These are phyloP conservation scores for Zaprionus camerounensis DNA, from an alignment of 1,140 invertebrate species.

Conservation along the genomic window DNA sequence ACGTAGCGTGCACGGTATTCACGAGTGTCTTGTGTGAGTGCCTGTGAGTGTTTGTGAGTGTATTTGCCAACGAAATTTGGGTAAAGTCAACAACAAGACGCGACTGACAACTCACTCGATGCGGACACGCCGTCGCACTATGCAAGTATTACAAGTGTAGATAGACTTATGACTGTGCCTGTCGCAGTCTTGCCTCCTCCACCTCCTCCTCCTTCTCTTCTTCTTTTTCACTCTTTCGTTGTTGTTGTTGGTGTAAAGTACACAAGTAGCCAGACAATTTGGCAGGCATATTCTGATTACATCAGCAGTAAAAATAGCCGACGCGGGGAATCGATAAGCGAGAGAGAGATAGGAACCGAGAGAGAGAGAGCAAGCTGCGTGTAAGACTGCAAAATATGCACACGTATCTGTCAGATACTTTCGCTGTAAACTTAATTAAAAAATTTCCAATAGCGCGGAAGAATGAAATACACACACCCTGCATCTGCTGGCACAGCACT, in stretches of 20 bases:
- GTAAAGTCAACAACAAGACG: constrained; percentile 30
- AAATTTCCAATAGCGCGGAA: constrained; percentile 13
- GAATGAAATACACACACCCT: not conserved
- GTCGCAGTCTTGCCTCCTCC: not conserved
- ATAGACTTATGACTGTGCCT: constrained; percentile 11
- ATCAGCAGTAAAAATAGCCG: constrained; percentile 68
- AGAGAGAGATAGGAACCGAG: not conserved
- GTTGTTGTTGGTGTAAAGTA: constrained; percentile 20
- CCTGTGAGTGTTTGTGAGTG: not conserved
- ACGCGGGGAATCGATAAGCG: constrained; percentile 51
- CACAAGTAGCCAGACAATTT: constrained; percentile 45
- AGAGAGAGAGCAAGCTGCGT: not conserved
- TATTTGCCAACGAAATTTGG: constrained; percentile 19
- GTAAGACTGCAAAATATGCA: constrained; percentile 11
- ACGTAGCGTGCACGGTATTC: constrained; percentile 20
- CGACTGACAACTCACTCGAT: not conserved
- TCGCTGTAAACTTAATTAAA: constrained; percentile 26
- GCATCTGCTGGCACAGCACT: not conserved
- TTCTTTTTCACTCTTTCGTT: not conserved
- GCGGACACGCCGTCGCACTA: not conserved
- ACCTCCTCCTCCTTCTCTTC: not conserved
- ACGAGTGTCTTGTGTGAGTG: not conserved
- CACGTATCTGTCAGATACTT: constrained; percentile 19
- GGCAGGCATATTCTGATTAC: constrained; percentile 54
- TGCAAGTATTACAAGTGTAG: constrained; percentile 28